phyloP scores from a whole-genome alignment of 2,113 vertebrate genomes.

The Oreochromis niloticus region DNA sequence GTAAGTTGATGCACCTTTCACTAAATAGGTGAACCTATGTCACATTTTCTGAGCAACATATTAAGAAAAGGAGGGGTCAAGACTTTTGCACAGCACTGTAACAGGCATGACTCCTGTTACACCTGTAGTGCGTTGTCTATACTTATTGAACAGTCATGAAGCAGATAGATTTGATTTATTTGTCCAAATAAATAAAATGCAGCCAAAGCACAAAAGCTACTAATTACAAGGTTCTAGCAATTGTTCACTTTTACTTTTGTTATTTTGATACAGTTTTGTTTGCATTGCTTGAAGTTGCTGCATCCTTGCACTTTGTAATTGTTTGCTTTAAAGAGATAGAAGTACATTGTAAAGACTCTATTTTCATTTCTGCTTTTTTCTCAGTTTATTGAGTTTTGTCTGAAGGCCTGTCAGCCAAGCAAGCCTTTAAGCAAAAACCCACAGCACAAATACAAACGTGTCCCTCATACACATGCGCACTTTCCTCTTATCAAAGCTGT shows the following conservation, averaged over 20 bases:
- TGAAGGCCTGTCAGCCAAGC: background rate
- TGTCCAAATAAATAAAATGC: background rate
- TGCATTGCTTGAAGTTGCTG: background rate
- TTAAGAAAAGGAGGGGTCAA: background rate
- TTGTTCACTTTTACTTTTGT: background rate
- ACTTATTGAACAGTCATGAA: background rate
- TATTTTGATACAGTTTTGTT: background rate
- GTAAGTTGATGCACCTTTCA: background rate
- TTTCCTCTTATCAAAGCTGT: background rate
- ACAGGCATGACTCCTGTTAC: background rate
- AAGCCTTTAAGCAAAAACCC: background rate
- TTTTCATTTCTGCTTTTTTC: background rate
- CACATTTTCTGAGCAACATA: background rate
- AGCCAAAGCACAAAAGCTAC: background rate
- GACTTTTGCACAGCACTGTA: background rate
- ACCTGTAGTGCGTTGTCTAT: fast-evolving
- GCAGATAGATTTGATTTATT: background rate
- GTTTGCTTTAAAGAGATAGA: background rate
- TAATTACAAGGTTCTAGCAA: background rate
- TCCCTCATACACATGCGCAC: background rate
- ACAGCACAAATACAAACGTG: background rate
- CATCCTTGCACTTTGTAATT: background rate
- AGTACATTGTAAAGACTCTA: background rate
- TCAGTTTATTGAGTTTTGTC: background rate
- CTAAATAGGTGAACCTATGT: background rate